Percentiles rank a stretch among this genome's conserved stretches.
Conservation (phyloP, 1,140 invertebrate genomes). For the Wasmannia auropunctata region DNA sequence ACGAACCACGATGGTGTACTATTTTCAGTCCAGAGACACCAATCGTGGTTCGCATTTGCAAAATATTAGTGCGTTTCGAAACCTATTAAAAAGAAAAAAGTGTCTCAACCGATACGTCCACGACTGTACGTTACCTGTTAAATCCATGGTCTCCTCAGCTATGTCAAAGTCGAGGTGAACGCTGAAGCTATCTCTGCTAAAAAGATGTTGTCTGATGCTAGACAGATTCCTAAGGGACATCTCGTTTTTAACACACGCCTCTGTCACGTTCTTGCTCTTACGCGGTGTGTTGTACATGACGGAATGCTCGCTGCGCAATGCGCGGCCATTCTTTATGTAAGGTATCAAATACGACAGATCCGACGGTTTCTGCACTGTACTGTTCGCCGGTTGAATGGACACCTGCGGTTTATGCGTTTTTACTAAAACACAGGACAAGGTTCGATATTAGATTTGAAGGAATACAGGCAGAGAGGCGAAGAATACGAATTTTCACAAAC, state of each 20-base stretch:
- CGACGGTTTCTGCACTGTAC: constrained; percentile 68
- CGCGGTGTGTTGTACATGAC: constrained; percentile 83
- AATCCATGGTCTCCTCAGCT: constrained; percentile 77
- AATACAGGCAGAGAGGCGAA: not conserved
- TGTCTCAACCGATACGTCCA: no score
- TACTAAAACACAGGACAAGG: constrained; percentile 71
- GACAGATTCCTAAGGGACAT: constrained; percentile 76
- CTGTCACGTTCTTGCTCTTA: constrained; percentile 60
- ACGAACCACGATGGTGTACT: no score
- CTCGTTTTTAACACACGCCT: constrained; percentile 61
- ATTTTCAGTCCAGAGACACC: no score
- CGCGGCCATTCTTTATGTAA: constrained; percentile 81
- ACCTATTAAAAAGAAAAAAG: no score
- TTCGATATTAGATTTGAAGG: not conserved
- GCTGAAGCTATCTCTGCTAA: constrained; percentile 81
- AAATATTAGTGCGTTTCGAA: no score
- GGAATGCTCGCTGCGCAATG: constrained; percentile 80
- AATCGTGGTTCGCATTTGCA: no score
- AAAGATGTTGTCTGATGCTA: constrained; percentile 82
- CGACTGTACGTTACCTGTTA: constrained; percentile 80
- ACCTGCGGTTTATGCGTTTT: constrained; percentile 80
- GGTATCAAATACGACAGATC: constrained; percentile 81
- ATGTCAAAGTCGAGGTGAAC: constrained; percentile 73
- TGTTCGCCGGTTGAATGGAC: constrained; percentile 81
- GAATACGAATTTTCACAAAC: constrained; percentile 59